Conservation (phyloP, 2,888 invertebrate genomes). For the Hyalella azteca region DNA sequence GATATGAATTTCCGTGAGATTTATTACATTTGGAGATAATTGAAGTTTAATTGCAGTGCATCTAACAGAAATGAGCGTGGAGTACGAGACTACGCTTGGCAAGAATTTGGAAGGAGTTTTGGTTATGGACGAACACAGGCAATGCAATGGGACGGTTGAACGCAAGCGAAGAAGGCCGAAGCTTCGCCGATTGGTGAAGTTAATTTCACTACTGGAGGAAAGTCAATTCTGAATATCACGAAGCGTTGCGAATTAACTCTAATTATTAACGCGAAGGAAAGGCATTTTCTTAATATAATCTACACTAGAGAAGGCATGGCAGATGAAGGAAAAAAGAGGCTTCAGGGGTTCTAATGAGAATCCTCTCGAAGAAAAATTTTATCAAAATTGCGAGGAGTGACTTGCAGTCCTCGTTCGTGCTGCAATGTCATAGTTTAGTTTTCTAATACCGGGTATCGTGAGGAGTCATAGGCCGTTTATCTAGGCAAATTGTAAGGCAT, state of each 20-base stretch:
- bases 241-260: not conserved
- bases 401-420: not conserved
- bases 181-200: not conserved
- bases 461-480: not conserved
- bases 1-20: not conserved
- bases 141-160: not conserved
- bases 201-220: not conserved
- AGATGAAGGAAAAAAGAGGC: not conserved
- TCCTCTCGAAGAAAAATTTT: not conserved
- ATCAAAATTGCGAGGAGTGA: not conserved
- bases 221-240: not conserved
- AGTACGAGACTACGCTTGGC: too few relatives aligned
- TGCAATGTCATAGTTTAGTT: not conserved
- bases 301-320: not conserved
- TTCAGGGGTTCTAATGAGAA: too few relatives aligned
- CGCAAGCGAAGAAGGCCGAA: not conserved
- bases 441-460: not conserved
- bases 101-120: conserved; percentile 2
- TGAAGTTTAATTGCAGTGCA: too few relatives aligned
- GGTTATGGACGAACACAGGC: not conserved
- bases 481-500: not conserved
- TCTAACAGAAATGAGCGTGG: too few relatives aligned
- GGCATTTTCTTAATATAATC: not conserved
- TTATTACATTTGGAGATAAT: not conserved
- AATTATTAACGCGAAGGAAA: not conserved